A percentile compares a stretch with the other conserved stretches of the same genome.
phyloP scores from a whole-genome alignment of 2,888 invertebrate genomes.

The Phortica magna region DNA sequence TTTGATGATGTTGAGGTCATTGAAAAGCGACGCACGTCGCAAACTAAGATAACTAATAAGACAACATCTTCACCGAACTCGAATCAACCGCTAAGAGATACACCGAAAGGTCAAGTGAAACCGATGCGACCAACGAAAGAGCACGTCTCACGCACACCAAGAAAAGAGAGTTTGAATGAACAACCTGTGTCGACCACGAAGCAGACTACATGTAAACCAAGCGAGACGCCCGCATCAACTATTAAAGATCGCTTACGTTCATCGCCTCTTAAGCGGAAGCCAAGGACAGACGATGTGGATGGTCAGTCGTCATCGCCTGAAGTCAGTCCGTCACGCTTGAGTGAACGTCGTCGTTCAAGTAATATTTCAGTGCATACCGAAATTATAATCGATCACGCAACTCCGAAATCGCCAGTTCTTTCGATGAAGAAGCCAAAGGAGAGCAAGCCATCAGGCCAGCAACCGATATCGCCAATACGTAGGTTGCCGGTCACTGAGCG shows the following conservation, averaged over 20 bases:
- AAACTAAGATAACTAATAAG: slow-evolving; percentile 40
- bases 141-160: slow-evolving; percentile 51
- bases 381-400: slow-evolving; percentile 72
- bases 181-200: slow-evolving; percentile 50
- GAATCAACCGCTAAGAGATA: slow-evolving; percentile 20
- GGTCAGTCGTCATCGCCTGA: slow-evolving; percentile 67
- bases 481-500: slow-evolving; percentile 76
- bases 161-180: slow-evolving; percentile 55
- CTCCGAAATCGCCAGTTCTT: slow-evolving; percentile 57
- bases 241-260: slow-evolving; percentile 72
- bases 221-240: slow-evolving; percentile 43
- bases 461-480: slow-evolving; percentile 52
- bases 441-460: slow-evolving; percentile 23
- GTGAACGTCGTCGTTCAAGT: slow-evolving; percentile 72
- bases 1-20: slow-evolving; percentile 40
- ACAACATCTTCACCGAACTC: slow-evolving; percentile 37
- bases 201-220: slow-evolving; percentile 50
- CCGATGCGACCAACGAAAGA: slow-evolving; percentile 53
- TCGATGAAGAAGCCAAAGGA: slow-evolving; percentile 44
- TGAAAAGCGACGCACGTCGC: slow-evolving; percentile 7
- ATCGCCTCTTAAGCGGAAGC: slow-evolving; percentile 63
- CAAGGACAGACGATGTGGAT: slow-evolving; percentile 60
- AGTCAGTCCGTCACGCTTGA: slow-evolving; percentile 63
- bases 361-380: slow-evolving; percentile 74
- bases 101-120: slow-evolving; percentile 43